Base-by-base conservation (phyloP, 2,113 vertebrate species). In the Epinephelus lanceolatus region DNA sequence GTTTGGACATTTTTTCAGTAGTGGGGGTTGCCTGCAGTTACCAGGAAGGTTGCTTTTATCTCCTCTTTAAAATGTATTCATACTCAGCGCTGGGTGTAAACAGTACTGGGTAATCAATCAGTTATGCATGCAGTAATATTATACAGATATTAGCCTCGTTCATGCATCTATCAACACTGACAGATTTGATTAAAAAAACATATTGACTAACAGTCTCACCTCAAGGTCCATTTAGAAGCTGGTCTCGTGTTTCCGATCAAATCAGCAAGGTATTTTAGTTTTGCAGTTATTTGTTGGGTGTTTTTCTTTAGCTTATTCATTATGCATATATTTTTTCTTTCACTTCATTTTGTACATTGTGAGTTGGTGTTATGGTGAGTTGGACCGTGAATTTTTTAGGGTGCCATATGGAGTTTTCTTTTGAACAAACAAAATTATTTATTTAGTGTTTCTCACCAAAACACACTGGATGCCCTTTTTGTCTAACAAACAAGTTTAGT, bases 1-100 rank as follows among this genome's bases (percentile, higher is more conserved):
- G 25, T 68, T 71, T 69, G 71, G 79, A 82, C 47, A 61, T 72
- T 25, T 84, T 72, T 76, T 66, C 27, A 49, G 53, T 14, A 4
- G 33, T 8, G 47, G 21, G 45, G 30, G 61, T 19, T 25, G 72
- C 45, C 3, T 33, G 5, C 45, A 70, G 52, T 47, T 68, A 57
- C 40, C 61, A 75, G 21, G 42, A 70, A 45, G n/a, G 27, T 12
- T 0, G 1, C 70, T 76, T 76, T 76, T 23, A 55, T 68, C 40
- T 63, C n/a, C 37, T 63, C 2, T 52, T 60, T 45, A 40, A 45
- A 5, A 12, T 42, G 10, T 60, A 45, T 37, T 75, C 42, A 51
- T 27, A 71, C 49, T 53, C 65, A 55, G 61, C 40, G 66, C 55
- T 62, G 23, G 53, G 10, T 23, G 45, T 15, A 49, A 75, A 59